Conservation (phyloP, 2,888 invertebrate genomes). For the Orthosia cruda region DNA sequence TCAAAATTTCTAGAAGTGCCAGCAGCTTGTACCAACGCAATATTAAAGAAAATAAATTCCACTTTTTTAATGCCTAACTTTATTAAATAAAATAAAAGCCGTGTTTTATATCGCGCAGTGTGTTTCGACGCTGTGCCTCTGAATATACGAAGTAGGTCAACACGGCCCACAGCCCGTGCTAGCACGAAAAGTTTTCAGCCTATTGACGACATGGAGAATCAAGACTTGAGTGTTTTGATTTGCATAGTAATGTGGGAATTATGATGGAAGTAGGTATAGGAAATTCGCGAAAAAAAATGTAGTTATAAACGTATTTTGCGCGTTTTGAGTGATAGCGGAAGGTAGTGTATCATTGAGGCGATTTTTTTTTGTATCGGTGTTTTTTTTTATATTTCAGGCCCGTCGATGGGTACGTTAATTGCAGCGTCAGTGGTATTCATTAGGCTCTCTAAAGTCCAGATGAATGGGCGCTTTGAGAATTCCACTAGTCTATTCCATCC, state of each 20-base stretch:
- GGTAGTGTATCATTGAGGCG: neutral
- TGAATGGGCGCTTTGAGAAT: no score
- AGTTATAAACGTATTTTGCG: no score
- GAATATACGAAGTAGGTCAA: slow-evolving; percentile 61
- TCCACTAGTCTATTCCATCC: no score
- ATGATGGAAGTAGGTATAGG: slow-evolving; percentile 3
- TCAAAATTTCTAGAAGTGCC: slow-evolving; percentile 13
- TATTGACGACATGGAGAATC: slow-evolving; percentile 57
- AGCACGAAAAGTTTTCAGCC: slow-evolving; percentile 64
- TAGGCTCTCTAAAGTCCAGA: no score
- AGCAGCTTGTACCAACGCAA: neutral
- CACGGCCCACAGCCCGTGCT: slow-evolving; percentile 43
- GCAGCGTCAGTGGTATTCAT: no score
- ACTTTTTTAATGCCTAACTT: slow-evolving; percentile 42
- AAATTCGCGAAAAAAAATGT: neutral
- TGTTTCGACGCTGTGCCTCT: slow-evolving; percentile 42
- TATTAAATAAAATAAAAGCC: slow-evolving; percentile 57
- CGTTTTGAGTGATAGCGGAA: neutral
- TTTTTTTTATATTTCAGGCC: no score
- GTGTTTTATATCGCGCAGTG: slow-evolving; percentile 53
- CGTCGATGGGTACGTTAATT: no score
- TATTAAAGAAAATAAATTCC: slow-evolving; percentile 51
- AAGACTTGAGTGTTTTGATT: slow-evolving; percentile 51
- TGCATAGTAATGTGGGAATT: slow-evolving; percentile 50
- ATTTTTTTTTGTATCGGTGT: no score